Conservation (phyloP, 2,797 vertebrate species). For the Sphaeramia orbicularis region DNA sequence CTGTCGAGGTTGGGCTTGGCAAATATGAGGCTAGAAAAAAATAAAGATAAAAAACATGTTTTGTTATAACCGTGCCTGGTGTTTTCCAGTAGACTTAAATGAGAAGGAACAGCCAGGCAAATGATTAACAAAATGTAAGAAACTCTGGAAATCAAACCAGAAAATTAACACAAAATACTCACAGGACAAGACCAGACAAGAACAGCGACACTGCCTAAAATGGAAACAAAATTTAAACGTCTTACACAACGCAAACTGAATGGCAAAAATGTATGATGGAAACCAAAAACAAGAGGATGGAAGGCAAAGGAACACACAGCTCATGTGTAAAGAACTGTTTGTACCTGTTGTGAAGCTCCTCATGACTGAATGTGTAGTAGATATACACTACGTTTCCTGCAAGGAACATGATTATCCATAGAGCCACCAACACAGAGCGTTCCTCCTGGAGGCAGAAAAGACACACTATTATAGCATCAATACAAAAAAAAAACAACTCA, state of each 20-base stretch:
- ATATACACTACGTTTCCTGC: conserved; percentile 92
- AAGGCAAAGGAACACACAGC: conserved; percentile 31
- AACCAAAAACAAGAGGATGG: conserved; percentile 40
- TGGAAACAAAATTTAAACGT: conserved; percentile 69
- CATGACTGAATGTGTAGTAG: conserved; percentile 94
- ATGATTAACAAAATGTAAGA: conserved; percentile 22
- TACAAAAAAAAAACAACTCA: no score
- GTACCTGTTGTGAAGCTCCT: conserved; percentile 97
- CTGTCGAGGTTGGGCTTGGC: conserved; percentile 92
- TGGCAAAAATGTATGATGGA: conserved; percentile 16
- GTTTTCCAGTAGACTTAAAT: not conserved
- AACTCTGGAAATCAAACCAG: conserved; percentile 13
- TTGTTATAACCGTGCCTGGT: not conserved
- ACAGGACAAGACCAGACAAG: conserved; percentile 84
- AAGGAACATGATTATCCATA: conserved; percentile 95
- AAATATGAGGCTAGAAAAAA: conserved; percentile 90
- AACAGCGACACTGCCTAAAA: conserved; percentile 81
- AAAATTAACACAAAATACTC: conserved; percentile 86
- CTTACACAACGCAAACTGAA: conserved; percentile 50
- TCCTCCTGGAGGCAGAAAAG: conserved; percentile 87
- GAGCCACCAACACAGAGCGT: conserved; percentile 90
- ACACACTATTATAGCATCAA: not conserved
- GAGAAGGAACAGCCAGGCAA: conserved; percentile 6
- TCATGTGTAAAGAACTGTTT: not conserved
- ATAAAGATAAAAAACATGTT: not conserved